Conservation (phyloP, 2,113 vertebrate species). For the Ceyx cyanopectus region DNA sequence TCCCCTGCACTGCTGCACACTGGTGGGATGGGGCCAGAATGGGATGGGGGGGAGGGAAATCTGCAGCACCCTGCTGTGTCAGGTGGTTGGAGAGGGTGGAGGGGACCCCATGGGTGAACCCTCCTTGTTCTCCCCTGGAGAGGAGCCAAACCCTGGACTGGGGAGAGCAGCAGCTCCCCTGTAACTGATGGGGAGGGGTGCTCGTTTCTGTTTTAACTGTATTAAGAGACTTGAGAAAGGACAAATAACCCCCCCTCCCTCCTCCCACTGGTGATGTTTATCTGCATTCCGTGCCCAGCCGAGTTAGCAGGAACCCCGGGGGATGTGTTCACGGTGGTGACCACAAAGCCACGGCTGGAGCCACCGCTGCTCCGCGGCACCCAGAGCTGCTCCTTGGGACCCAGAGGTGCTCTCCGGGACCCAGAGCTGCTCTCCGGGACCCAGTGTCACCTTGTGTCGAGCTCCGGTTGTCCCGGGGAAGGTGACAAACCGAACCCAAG, state of each 20-base stretch:
- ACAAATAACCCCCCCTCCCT: neutral
- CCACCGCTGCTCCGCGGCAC: neutral
- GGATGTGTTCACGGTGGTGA: too few species aligned
- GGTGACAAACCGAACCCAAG: neutral
- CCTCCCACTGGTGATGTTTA: neutral
- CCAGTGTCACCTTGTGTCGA: too few species aligned
- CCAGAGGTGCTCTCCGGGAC: too few species aligned
- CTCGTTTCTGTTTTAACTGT: neutral
- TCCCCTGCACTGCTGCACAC: neutral
- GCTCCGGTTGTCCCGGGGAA: fast-evolving
- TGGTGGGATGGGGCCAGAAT: neutral
- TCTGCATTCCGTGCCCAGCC: neutral
- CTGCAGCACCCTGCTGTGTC: neutral
- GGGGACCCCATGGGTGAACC: neutral
- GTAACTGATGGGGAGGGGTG: neutral
- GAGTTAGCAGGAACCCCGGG: too few species aligned
- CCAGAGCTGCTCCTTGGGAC: too few species aligned
- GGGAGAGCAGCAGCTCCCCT: neutral
- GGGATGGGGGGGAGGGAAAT: neutral
- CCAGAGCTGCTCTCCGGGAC: too few species aligned
- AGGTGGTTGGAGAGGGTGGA: neutral
- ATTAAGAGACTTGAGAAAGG: neutral
- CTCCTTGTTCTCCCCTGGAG: neutral
- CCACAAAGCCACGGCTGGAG: neutral
- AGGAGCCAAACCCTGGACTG: neutral